Evolutionary conservation across 2,113 vertebrate species (phyloP).

Genomic region (Aptenodytes forsteri): DNA sequence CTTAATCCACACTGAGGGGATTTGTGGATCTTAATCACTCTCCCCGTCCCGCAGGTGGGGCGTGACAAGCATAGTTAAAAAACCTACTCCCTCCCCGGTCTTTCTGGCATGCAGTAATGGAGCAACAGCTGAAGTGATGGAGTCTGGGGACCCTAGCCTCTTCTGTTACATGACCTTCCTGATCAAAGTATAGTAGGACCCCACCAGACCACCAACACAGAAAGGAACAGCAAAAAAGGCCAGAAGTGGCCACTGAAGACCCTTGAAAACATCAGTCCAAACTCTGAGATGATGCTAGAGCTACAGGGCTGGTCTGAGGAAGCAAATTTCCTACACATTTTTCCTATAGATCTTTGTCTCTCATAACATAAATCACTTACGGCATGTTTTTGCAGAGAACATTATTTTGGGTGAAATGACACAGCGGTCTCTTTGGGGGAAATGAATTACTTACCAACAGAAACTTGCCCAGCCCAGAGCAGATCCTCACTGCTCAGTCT

Average conservation of each 20-base stretch:
- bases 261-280: background rate
- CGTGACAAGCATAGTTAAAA: background rate
- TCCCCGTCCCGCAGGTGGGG: too few relatives aligned
- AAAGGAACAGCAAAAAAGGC: background rate
- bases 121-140: background rate
- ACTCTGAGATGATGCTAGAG: background rate
- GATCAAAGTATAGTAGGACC: background rate
- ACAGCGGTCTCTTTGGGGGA: background rate
- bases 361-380: background rate
- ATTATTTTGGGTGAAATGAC: background rate
- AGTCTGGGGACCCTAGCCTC: rapidly evolving
- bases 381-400: background rate
- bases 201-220: background rate
- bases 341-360: background rate
- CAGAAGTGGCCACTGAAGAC: background rate
- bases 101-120: background rate
- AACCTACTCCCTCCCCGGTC: rapidly evolving
- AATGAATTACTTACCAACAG: background rate
- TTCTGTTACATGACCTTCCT: background rate
- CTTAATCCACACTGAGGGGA: too few relatives aligned
- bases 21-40: too few relatives aligned
- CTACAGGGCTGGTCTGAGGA: background rate
- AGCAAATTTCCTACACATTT: background rate
- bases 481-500: background rate
- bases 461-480: background rate